Evolutionary conservation across 2,797 vertebrate species (phyloP), one percentile per base, ranked within the genome.

Genomic region (Sorex maritimensis): DNA sequence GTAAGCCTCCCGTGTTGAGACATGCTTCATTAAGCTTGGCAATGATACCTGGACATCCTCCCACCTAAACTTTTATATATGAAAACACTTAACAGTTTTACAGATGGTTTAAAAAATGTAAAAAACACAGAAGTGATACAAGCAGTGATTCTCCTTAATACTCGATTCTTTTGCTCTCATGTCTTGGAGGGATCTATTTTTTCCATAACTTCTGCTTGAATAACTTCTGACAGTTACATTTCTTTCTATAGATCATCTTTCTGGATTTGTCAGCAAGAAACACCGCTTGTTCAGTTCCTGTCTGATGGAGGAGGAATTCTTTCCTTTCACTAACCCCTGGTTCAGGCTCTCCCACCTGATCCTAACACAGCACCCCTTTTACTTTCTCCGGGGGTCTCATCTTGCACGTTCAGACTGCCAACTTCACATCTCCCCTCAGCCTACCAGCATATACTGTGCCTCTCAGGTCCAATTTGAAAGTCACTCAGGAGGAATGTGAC

Each of bases 11-110:
- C 21, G 69, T 49, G 73, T 17, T 6, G 8, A 58, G 67, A 72
- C 5, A 14, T 80, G 26, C 9, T 86, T 88, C 81, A 49, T 61
- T 13, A 72, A 81, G 58, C 3, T 63, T 63, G 15, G 23, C 61
- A 19, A 63, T 63, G 61, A 11, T 63, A 63, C 82, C 38, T 73
- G 41, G 24, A 65, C 49, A 71, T 86, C 24, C 12, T 30, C 21
- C 15, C 26, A 28, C 44, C 34, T 14, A 6, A 69, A 19, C 80
- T 79, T 92, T 83, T 83, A 71, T 71, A 68, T 79, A 73, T 91
- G 74, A 68, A 92, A 80, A 67, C 63, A 77, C n/a, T 84, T 46
- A 80, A 69, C 28, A 74, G 75, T 84, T 75, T 83, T 61, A 69
- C 4, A 63, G 21, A 49, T 71, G 13, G 41, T 34, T 92, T 49